These are phyloP conservation scores for Geodia barretti DNA, from an alignment of 37 sponge, comb jelly and placozoan genomes.

Conservation along the genomic window DNA sequence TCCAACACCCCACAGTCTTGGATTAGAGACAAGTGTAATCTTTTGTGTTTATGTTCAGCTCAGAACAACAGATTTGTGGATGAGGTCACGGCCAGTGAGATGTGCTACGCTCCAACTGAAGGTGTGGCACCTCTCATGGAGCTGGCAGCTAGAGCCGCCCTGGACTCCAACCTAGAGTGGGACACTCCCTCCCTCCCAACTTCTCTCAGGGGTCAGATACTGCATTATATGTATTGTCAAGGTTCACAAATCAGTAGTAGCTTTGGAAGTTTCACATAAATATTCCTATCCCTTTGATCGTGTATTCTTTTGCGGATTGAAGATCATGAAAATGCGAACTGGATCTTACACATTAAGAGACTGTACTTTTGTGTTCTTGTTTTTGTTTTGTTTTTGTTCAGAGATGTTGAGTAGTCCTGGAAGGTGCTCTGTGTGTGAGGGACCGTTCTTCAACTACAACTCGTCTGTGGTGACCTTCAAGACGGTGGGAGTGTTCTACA, in stretches of 20 bases:
- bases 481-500: slow-evolving; percentile 37
- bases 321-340: not conserved
- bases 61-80: slow-evolving; percentile 54
- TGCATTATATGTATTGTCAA: too few species aligned
- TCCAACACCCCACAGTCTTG: too few species aligned
- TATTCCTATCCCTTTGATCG: too few species aligned
- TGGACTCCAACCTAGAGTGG: not conserved
- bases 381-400: too few species aligned
- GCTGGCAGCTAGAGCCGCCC: slow-evolving; percentile 30
- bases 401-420: slow-evolving; percentile 38
- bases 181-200: not conserved
- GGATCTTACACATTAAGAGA: too few species aligned
- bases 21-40: too few species aligned
- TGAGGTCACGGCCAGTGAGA: slow-evolving; percentile 7
- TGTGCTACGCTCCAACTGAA: slow-evolving; percentile 15
- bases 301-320: not conserved
- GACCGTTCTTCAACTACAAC: slow-evolving; percentile 48
- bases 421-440: slow-evolving; percentile 60
- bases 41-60: slow-evolving; percentile 23
- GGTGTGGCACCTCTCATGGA: slow-evolving; percentile 50
- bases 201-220: not conserved
- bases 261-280: not conserved
- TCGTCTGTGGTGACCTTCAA: slow-evolving; percentile 31
- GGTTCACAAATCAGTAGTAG: not conserved
- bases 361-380: too few species aligned